A percentile compares a stretch with the other conserved stretches of the same genome.
These are phyloP conservation scores for Myopa testacea DNA, from an alignment of 2,888 invertebrate genomes.

Conservation along the genomic window DNA sequence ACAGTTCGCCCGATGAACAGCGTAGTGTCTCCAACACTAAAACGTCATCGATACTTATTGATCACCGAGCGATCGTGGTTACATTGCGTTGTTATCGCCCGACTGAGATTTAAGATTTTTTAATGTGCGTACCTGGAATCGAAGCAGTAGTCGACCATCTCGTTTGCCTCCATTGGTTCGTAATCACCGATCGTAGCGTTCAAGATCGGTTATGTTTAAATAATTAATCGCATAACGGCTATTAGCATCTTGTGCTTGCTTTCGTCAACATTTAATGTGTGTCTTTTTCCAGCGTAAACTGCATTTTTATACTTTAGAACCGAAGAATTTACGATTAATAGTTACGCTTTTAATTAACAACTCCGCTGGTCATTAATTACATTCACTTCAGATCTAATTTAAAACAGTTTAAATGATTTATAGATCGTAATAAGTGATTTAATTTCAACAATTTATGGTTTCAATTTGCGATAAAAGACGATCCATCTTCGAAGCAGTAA, in stretches of 20 bases:
- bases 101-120: background rate
- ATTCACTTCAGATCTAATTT: background rate
- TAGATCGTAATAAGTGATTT: slow-evolving; percentile 10
- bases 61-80: slow-evolving; percentile 25
- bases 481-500: background rate
- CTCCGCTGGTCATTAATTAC: background rate
- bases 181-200: background rate
- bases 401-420: background rate
- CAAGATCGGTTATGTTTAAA: slow-evolving; percentile 14
- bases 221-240: slow-evolving; percentile 40
- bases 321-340: slow-evolving; percentile 20
- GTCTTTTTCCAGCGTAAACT: background rate
- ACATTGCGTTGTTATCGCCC: slow-evolving; percentile 30
- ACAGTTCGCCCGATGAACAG: background rate
- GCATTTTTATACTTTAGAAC: slow-evolving; percentile 6
- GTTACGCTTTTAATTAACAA: slow-evolving; percentile 17
- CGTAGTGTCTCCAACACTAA: slow-evolving; percentile 6
- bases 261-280: background rate
- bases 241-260: slow-evolving; percentile 6
- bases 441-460: slow-evolving; percentile 24
- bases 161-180: background rate
- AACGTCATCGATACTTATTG: slow-evolving; percentile 45
- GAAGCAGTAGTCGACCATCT: background rate
- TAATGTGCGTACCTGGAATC: background rate
- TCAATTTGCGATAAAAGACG: slow-evolving; percentile 11